phyloP scores from a whole-genome alignment of 2,797 vertebrate genomes.

The Chloroceryle inda region DNA sequence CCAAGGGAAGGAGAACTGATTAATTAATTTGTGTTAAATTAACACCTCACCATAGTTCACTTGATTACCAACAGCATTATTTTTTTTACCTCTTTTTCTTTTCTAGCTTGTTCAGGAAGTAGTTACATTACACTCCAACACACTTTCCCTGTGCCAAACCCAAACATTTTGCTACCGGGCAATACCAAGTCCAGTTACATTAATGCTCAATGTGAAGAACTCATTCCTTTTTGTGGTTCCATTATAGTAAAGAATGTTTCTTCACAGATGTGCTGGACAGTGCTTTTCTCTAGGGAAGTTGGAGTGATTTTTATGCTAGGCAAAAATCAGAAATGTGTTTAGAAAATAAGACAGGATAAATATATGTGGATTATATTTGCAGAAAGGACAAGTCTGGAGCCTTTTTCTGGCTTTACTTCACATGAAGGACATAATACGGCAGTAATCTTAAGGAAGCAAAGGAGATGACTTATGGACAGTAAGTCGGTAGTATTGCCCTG shows the following conservation, averaged over 20 bases:
- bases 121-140: not conserved
- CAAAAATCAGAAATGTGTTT: not conserved
- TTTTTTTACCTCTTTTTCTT: not conserved
- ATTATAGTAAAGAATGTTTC: not conserved
- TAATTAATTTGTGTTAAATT: not conserved
- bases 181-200: not conserved
- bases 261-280: not conserved
- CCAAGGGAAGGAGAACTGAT: not conserved
- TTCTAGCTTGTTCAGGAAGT: not conserved
- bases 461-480: not conserved
- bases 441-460: not conserved
- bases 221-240: not conserved
- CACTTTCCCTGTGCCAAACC: not conserved
- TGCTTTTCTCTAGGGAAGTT: not conserved
- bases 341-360: not conserved
- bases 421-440: not conserved
- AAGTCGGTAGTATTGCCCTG: not conserved
- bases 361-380: not conserved
- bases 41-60: not conserved
- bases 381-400: not conserved
- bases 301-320: not conserved
- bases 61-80: not conserved
- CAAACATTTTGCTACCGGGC: not conserved
- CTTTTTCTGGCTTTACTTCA: not conserved
- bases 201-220: not conserved